Base-by-base conservation (phyloP, 35 echinoderm and acorn worm genomes). In the Apostichopus parvimensis region DNA sequence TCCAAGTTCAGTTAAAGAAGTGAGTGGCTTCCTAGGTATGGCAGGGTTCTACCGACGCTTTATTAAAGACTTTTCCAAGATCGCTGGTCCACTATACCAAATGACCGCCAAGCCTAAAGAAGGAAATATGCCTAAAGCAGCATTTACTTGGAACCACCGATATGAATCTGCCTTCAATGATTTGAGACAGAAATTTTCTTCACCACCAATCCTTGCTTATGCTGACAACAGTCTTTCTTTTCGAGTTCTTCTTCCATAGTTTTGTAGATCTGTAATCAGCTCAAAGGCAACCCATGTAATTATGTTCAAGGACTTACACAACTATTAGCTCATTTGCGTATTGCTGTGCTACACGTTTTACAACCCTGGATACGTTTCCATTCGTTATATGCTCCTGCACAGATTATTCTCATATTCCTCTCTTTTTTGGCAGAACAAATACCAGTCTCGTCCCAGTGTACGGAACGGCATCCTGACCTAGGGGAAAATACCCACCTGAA, bases 201-300 rank as follows among this genome's bases (percentile, higher is more conserved):
- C 87, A 4, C 77, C 95, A 10, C 95, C 92, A 9, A 58, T 96
- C 15, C 83, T 86, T 1, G 80, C 93, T 28, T 96, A 88, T 91
- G 92, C 90, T 4, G 92, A 96, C 87, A 92, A 86, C 54, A 75
- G 79, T 14, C 55, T 91, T 61, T 92, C 92, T 0, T 94, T 96
- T 91, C 4, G 58, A 12, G 58, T 60, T 34, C 1, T 34, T 34
- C 28, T 34, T 34, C 28, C 0, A 34, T 34, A 34, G 28, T 34
- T 34, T 34, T 34, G 28, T 34, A 34, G 28, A 34, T 34, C 28
- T 34, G 28, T 34, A 34, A 34, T 34, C 28, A 34, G 28, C 28
- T 34, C 28, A 34, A 34, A 34, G 28, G 28, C 28, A 34, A 34
- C 28, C 28, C 28, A 34, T 34, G 28, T 34, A 34, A 34, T 34